These are phyloP conservation scores for Arion vulgaris DNA, from an alignment of 1,140 invertebrate species.

Conservation along the genomic window DNA sequence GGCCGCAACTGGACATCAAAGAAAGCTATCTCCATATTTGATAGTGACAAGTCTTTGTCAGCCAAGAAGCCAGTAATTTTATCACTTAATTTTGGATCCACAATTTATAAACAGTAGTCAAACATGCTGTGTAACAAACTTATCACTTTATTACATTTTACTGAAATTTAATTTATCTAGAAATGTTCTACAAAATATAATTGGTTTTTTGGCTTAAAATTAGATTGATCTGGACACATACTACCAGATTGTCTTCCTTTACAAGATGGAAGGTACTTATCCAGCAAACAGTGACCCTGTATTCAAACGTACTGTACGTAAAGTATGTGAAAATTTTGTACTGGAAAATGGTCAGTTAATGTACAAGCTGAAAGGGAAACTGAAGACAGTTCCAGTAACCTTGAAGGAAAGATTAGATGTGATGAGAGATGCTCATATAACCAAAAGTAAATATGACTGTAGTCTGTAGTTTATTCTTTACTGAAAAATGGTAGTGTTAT, in stretches of 20 bases:
- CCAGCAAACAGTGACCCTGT: constrained; percentile 37
- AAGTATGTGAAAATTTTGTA: constrained; percentile 42
- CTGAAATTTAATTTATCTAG: no score
- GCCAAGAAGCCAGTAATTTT: no score
- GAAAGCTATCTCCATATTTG: no score
- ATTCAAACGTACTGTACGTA: constrained; percentile 49
- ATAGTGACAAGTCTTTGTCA: no score
- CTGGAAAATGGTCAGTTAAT: constrained; percentile 41
- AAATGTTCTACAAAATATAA: no score
- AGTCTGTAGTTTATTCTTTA: not conserved
- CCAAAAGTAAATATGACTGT: constrained; percentile 30
- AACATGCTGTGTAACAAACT: no score
- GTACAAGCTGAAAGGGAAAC: constrained; percentile 10
- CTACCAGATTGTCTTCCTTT: constrained; percentile 45
- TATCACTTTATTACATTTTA: no score
- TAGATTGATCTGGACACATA: constrained; percentile 49
- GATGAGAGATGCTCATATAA: constrained; percentile 46
- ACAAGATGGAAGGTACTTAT: constrained; percentile 46
- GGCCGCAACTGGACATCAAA: no score
- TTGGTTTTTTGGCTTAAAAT: no score
- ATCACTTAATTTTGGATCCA: no score
- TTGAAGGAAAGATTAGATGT: constrained; percentile 42
- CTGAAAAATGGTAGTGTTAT: not conserved
- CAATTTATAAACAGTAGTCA: no score
- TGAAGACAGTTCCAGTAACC: constrained; percentile 6